A percentile compares a stretch with the other conserved stretches of the same genome.
These are phyloP conservation scores for Melanotaenia boesemani DNA, from an alignment of 2,797 vertebrate species.

Conservation along the genomic window DNA sequence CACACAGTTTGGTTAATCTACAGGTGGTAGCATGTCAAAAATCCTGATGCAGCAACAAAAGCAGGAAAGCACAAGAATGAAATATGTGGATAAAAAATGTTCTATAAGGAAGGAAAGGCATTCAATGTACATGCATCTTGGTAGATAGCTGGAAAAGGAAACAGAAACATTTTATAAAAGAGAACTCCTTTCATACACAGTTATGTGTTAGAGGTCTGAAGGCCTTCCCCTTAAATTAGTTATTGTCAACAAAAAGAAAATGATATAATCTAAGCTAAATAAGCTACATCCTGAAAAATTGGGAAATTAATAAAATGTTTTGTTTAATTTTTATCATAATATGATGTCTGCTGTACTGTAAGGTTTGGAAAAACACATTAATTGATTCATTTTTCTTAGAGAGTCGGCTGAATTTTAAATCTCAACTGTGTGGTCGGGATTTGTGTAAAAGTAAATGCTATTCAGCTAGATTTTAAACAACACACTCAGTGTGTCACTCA, in stretches of 20 bases:
- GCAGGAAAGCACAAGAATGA: conserved; percentile 12
- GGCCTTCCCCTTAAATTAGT: neutral
- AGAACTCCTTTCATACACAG: neutral
- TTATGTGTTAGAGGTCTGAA: neutral
- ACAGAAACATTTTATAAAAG: conserved; percentile 5
- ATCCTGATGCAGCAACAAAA: conserved; percentile 6
- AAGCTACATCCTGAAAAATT: neutral
- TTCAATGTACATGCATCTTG: neutral
- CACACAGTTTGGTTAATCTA: conserved; percentile 1
- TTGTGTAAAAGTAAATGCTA: neutral
- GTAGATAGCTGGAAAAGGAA: conserved; percentile 5
- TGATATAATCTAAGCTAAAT: neutral
- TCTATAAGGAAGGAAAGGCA: conserved; percentile 2
- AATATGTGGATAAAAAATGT: conserved; percentile 3
- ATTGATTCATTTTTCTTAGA: neutral
- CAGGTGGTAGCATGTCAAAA: conserved; percentile 11
- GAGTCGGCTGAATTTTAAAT: neutral
- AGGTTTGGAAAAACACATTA: neutral
- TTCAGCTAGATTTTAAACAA: neutral
- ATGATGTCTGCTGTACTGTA: neutral
- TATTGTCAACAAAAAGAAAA: neutral
- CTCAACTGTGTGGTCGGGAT: neutral
- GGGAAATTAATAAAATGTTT: neutral
- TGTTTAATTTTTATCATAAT: neutral
- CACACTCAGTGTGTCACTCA: neutral